Evolutionary conservation across 2,113 vertebrate species (phyloP).

Genomic region (Pelvicachromis taeniatus): DNA sequence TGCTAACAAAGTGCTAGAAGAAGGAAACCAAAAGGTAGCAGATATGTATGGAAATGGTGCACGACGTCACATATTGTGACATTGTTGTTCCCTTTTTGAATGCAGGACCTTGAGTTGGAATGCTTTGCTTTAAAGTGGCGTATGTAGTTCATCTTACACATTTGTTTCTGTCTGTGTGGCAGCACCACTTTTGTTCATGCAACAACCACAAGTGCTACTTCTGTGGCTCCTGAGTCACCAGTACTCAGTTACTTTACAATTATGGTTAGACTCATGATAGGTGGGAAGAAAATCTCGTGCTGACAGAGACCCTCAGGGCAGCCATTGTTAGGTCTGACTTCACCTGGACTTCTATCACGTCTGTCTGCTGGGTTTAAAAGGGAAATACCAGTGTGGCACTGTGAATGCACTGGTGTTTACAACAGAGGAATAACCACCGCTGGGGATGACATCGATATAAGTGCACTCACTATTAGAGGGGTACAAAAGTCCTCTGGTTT

Average conservation of each 20-base stretch:
- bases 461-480: neutral
- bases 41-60: neutral
- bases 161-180: neutral
- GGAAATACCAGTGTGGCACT: slow-evolving; percentile 18
- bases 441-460: slow-evolving; percentile 23
- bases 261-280: neutral
- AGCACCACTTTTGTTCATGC: neutral
- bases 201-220: neutral
- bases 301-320: slow-evolving; percentile 31
- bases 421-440: neutral
- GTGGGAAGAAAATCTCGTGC: neutral
- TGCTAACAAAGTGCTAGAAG: neutral
- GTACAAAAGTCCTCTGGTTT: neutral
- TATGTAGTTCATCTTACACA: neutral
- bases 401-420: neutral
- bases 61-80: neutral
- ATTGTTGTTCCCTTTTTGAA: neutral
- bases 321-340: slow-evolving; percentile 27
- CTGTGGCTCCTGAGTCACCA: neutral
- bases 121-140: neutral
- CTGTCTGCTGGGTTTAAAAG: slow-evolving; percentile 14
- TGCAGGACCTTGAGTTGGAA: neutral
- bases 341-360: slow-evolving; percentile 11
- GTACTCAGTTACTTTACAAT: neutral
- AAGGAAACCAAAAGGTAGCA: neutral